Conservation (phyloP, 1,140 invertebrate genomes). For the Daktulosphaira vitifoliae region DNA sequence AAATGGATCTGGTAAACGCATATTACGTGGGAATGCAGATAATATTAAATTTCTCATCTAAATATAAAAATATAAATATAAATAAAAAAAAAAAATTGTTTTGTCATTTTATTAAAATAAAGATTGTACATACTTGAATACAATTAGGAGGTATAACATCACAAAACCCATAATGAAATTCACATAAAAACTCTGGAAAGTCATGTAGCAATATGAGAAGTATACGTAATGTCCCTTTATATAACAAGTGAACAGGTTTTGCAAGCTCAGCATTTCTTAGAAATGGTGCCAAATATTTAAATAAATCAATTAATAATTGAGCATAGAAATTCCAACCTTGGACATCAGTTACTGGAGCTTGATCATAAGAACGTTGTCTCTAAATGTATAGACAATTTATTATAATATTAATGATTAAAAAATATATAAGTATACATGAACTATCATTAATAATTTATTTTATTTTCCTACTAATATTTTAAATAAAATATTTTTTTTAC, state of each 20-base stretch:
- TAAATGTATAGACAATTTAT: not conserved
- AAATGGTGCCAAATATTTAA: slow-evolving; percentile 94
- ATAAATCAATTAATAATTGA: slow-evolving; percentile 89
- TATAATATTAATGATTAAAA: slow-evolving; percentile 9
- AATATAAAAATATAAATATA: no score
- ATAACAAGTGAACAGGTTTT: slow-evolving; percentile 82
- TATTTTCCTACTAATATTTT: no score
- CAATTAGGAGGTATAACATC: slow-evolving; percentile 98
- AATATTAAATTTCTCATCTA: slow-evolving; percentile 92
- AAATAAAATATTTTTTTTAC: not conserved
- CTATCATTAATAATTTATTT: no score
- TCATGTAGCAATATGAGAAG: slow-evolving; percentile 96
- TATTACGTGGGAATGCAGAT: slow-evolving; percentile 93
- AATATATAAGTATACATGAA: slow-evolving; percentile 43
- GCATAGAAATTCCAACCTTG: slow-evolving; percentile 76
- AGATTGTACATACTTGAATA: slow-evolving; percentile 78
- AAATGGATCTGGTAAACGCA: slow-evolving; percentile 96
- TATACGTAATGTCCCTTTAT: slow-evolving; percentile 92
- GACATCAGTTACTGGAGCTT: no score
- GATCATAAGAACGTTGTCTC: no score
- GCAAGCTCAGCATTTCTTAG: slow-evolving; percentile 91
- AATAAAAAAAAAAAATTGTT: no score
- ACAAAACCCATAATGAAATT: slow-evolving; percentile 99
- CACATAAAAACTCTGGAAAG: slow-evolving; percentile 97
- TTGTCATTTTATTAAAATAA: no score